phyloP scores from a whole-genome alignment of 1,140 invertebrate species.

The Bombus picipes region DNA sequence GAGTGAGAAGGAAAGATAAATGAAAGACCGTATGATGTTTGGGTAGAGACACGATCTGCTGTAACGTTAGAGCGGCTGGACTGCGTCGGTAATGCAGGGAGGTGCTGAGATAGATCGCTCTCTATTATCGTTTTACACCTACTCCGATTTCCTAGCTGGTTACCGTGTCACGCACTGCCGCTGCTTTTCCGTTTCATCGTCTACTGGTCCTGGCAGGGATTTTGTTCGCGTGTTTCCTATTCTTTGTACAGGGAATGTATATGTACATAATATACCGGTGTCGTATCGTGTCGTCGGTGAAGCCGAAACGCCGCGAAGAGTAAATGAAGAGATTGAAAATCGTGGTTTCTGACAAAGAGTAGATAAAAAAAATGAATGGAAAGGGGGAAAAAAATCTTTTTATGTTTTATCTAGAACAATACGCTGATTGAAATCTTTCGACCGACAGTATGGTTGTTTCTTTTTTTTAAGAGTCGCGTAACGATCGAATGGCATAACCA shows the following conservation, averaged over 20 bases:
- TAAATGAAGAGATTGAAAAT: not conserved
- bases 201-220: too few relatives aligned
- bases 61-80: not conserved
- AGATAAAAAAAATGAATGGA: not conserved
- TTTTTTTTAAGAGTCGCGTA: not conserved
- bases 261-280: not conserved
- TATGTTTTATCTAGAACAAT: not conserved
- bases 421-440: not conserved
- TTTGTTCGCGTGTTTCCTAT: not conserved
- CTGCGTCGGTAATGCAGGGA: not conserved
- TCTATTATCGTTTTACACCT: too few relatives aligned
- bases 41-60: not conserved
- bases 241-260: not conserved
- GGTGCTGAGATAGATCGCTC: not conserved
- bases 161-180: not conserved
- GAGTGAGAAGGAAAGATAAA: not conserved
- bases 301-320: not conserved
- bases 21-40: not conserved
- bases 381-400: not conserved
- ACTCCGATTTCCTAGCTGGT: not conserved
- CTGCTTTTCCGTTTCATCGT: slow-evolving; percentile 13
- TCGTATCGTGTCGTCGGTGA: not conserved
- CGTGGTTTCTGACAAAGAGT: not conserved
- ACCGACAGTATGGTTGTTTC: not conserved
- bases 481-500: not conserved